Conservation (phyloP, 2,113 vertebrate genomes). For the Myrmecobius fasciatus region DNA sequence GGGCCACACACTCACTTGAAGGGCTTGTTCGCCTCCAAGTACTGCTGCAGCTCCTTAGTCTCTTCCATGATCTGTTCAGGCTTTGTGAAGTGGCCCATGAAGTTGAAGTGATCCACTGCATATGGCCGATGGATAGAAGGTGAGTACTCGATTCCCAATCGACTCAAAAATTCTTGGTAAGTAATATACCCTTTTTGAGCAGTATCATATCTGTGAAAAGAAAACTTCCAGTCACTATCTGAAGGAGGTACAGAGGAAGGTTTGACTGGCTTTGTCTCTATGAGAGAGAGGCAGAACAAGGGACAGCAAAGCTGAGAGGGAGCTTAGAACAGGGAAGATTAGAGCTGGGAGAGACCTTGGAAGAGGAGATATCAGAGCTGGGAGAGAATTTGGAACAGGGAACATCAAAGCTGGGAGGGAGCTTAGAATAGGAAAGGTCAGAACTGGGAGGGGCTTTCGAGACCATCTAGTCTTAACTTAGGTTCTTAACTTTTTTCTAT, state of each 20-base stretch:
- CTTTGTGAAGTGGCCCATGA: conserved; percentile 75
- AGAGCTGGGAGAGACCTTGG: no score
- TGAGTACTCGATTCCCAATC: conserved; percentile 70
- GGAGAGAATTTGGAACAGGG: background rate
- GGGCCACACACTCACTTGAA: background rate
- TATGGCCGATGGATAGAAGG: conserved; percentile 57
- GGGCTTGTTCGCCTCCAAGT: accelerated
- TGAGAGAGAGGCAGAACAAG: background rate
- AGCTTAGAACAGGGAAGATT: background rate
- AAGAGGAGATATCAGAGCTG: background rate
- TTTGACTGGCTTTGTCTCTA: background rate
- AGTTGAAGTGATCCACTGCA: conserved; percentile 63
- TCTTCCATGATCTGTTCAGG: conserved; percentile 73
- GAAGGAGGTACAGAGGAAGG: background rate
- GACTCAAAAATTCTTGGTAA: conserved; percentile 84
- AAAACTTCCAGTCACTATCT: conserved; percentile 15
- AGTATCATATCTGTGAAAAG: conserved; percentile 83
- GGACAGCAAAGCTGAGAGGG: background rate
- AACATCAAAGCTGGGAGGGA: no score
- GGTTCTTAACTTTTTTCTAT: background rate
- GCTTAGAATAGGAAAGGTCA: no score
- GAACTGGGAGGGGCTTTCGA: background rate
- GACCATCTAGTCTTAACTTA: background rate
- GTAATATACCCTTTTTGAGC: conserved; percentile 80
- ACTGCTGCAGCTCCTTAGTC: conserved; percentile 56